phyloP scores from a whole-genome alignment of 2,888 invertebrate genomes.

The Dicycla oo region DNA sequence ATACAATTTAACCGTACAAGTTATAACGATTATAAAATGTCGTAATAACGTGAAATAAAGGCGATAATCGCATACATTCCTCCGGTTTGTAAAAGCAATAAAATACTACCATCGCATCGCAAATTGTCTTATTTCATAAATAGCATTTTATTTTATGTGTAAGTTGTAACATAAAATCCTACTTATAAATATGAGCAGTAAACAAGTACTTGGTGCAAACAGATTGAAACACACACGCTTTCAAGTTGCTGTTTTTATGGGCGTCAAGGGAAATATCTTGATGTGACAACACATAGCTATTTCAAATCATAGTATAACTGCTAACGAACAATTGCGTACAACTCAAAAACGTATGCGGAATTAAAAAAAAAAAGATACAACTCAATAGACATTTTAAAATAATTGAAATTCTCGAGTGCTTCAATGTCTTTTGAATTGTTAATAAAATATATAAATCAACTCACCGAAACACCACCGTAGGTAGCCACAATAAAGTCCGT shows the following conservation, averaged over 20 bases:
- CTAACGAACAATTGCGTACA: background rate
- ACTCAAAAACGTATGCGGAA: constrained; percentile 46
- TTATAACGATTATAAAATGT: constrained; percentile 65
- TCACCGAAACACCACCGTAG: constrained; percentile 75
- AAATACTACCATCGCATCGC: constrained; percentile 70
- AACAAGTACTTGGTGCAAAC: constrained; percentile 54
- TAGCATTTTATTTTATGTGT: constrained; percentile 71
- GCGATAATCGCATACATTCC: constrained; percentile 55
- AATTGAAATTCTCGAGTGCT: constrained; percentile 16
- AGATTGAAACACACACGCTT: constrained; percentile 54
- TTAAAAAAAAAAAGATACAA: constrained; percentile 35
- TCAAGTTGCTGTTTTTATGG: constrained; percentile 28
- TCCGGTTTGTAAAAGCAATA: constrained; percentile 63
- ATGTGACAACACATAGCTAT: constrained; percentile 27
- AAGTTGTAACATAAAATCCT: constrained; percentile 68
- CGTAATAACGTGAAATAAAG: constrained; percentile 45
- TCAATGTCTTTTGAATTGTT: constrained; percentile 41
- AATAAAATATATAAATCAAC: constrained; percentile 59
- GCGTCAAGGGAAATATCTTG: constrained; percentile 11
- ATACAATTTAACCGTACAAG: constrained; percentile 70
- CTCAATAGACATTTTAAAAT: constrained; percentile 33
- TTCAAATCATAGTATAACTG: constrained; percentile 2
- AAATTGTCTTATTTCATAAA: constrained; percentile 73
- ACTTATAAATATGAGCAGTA: constrained; percentile 61
- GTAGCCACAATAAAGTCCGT: constrained; percentile 71